phyloP scores from a whole-genome alignment of 2,888 invertebrate species.

The Zaprionus bogoriensis region DNA sequence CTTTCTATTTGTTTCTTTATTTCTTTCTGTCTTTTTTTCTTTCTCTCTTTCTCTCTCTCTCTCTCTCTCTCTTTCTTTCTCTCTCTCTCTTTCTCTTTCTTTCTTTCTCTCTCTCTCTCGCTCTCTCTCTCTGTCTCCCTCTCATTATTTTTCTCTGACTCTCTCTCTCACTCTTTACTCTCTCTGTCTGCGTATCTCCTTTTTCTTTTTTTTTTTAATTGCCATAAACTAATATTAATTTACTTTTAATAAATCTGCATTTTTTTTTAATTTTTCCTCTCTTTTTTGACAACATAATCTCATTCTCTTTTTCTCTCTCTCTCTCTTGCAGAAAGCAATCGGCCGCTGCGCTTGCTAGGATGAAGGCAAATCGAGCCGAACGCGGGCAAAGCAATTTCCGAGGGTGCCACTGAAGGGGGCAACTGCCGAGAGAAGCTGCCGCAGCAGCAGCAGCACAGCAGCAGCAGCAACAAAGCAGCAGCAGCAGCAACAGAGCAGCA shows the following conservation, averaged over 20 bases:
- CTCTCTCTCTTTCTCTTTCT: constrained; percentile 51
- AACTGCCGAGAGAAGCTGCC: not conserved
- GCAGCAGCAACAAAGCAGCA: not conserved
- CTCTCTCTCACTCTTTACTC: constrained; percentile 69
- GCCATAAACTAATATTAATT: too few species aligned
- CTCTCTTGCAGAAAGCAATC: constrained; percentile 85
- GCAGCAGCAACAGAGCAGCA: not conserved
- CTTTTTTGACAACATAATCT: too few species aligned
- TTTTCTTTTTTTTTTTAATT: constrained; percentile 62
- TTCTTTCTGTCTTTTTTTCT: too few species aligned
- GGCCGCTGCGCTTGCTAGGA: constrained; percentile 81
- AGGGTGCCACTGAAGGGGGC: constrained; percentile 83
- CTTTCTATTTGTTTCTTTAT: constrained; percentile 33
- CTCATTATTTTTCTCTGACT: not conserved
- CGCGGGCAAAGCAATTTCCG: constrained; percentile 84
- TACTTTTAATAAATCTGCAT: too few species aligned
- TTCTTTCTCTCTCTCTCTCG: constrained; percentile 27
- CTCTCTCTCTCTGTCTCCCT: constrained; percentile 31
- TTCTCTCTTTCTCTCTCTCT: constrained; percentile 9
- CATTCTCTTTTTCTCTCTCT: not conserved
- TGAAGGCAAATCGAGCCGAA: constrained; percentile 86
- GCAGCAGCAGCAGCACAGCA: not conserved
- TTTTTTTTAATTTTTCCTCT: too few species aligned
- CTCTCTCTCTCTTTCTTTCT: constrained; percentile 25
- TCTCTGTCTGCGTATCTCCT: constrained; percentile 7